These are phyloP conservation scores for Probosciger aterrimus DNA, from an alignment of 2,113 vertebrate species.

Conservation along the genomic window DNA sequence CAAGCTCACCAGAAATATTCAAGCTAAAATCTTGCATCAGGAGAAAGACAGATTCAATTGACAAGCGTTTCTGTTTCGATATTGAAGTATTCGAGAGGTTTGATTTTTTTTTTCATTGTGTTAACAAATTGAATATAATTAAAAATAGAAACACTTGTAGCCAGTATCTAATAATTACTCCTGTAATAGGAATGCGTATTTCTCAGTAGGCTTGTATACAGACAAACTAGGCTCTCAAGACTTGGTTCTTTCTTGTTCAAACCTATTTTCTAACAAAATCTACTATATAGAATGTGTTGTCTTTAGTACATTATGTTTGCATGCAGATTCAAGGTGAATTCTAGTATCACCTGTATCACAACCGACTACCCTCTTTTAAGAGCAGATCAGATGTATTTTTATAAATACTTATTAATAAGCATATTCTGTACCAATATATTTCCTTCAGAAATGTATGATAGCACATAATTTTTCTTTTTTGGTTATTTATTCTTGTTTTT, in stretches of 20 bases:
- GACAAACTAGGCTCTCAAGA: background rate
- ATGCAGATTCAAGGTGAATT: background rate
- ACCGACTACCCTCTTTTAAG: background rate
- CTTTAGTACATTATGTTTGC: background rate
- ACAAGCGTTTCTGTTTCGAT: slow-evolving; percentile 98
- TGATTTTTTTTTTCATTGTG: slow-evolving; percentile 37
- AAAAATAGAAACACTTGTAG: background rate
- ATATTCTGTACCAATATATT: background rate
- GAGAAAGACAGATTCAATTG: slow-evolving; percentile 95
- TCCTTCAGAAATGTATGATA: background rate
- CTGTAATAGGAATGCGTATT: background rate
- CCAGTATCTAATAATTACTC: background rate
- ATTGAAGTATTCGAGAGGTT: slow-evolving; percentile 95
- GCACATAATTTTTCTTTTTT: background rate
- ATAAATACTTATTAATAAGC: background rate
- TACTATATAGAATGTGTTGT: background rate
- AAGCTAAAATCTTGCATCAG: slow-evolving; percentile 95
- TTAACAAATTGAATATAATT: background rate
- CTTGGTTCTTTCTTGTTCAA: background rate
- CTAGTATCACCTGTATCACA: background rate
- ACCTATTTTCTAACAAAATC: background rate
- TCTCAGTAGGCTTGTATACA: background rate
- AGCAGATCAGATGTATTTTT: background rate
- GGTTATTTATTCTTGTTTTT: background rate
- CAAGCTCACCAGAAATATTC: slow-evolving; percentile 88